These are phyloP conservation scores for Hydrozoanthus gracilis DNA, from an alignment of 92 coral and sea anemone species.

Conservation along the genomic window DNA sequence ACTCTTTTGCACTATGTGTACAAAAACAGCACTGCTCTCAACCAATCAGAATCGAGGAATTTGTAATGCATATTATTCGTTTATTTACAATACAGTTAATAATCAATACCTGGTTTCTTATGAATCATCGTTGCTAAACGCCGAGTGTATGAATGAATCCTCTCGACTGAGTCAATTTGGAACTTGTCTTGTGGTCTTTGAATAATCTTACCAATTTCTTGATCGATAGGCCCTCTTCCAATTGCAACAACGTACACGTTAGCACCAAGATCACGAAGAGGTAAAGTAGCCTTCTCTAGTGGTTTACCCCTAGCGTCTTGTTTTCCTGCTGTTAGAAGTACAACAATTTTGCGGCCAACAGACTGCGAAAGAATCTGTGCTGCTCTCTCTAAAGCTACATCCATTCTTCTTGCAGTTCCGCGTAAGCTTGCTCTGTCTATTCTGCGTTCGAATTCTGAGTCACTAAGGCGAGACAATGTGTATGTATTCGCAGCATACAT, in stretches of 20 bases:
- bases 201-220: constrained; percentile 52
- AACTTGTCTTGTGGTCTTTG: constrained; percentile 33
- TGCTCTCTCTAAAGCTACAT: constrained; percentile 69
- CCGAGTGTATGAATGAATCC: constrained; percentile 23
- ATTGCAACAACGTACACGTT: constrained; percentile 67
- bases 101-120: constrained; percentile 24
- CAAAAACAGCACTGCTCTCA: too few relatives aligned
- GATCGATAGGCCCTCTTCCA: constrained; percentile 45
- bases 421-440: constrained; percentile 40
- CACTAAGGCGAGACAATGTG: constrained; percentile 18
- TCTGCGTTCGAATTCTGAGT: constrained; percentile 46
- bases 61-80: too few relatives aligned
- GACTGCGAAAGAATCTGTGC: constrained; percentile 52
- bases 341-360: constrained; percentile 54
- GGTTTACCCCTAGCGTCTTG: constrained; percentile 50
- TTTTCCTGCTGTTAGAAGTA: constrained; percentile 60
- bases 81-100: not conserved
- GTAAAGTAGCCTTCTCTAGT: constrained; percentile 49
- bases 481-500: constrained; percentile 47
- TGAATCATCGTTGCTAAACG: constrained; percentile 44
- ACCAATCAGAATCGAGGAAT: too few relatives aligned
- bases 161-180: constrained; percentile 16
- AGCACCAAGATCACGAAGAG: constrained; percentile 67
- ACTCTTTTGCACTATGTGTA: too few relatives aligned
- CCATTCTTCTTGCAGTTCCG: constrained; percentile 39